Evolutionary conservation across 2,113 vertebrate genomes (phyloP).

Genomic region (Heterochromis multidens): DNA sequence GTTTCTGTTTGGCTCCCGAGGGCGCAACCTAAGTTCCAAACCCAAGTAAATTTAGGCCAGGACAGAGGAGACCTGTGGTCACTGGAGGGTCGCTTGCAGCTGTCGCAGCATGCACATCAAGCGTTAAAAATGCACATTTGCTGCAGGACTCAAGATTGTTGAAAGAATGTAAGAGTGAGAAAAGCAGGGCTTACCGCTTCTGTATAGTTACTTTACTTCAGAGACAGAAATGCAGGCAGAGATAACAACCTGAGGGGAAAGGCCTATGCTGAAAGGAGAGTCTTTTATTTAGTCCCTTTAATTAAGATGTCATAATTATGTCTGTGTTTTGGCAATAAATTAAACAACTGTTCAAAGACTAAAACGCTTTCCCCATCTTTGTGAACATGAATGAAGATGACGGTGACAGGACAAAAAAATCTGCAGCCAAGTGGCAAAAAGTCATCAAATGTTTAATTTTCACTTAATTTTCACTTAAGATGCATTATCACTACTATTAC

Average conservation of each 20-base stretch:
- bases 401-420: background rate
- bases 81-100: conserved; percentile 19
- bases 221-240: conserved; percentile 1
- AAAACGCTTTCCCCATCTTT: background rate
- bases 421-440: background rate
- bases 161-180: background rate
- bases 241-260: background rate
- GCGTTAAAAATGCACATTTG: conserved; percentile 40
- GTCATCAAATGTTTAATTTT: background rate
- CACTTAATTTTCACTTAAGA: too few species aligned
- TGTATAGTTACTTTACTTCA: background rate
- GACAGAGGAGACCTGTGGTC: conserved; percentile 35
- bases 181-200: background rate
- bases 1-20: conserved; percentile 12
- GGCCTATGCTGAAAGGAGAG: background rate
- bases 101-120: conserved; percentile 12
- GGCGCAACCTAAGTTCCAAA: conserved; percentile 27
- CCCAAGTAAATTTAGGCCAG: conserved; percentile 50
- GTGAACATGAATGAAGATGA: background rate
- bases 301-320: background rate
- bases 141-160: conserved; percentile 13
- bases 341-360: background rate
- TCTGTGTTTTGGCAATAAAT: background rate
- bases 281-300: background rate
- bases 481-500: background rate